These are phyloP conservation scores for Agrypnia vestita DNA, from an alignment of 1,140 invertebrate species.

Conservation along the genomic window DNA sequence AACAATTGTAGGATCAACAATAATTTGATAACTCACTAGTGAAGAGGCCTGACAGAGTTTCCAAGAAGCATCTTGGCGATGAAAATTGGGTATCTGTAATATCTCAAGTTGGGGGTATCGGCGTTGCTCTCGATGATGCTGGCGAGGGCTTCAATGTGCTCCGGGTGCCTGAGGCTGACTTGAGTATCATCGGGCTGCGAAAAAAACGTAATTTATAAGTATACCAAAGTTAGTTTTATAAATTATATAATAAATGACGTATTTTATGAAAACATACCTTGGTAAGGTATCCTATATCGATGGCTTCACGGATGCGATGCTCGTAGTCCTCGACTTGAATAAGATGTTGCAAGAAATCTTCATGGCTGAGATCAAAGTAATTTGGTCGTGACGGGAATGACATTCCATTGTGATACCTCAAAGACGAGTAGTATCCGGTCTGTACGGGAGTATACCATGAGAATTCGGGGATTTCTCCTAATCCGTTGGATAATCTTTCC, in stretches of 20 bases:
- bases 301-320: slow-evolving; percentile 75
- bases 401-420: slow-evolving; percentile 79
- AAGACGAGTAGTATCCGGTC: slow-evolving; percentile 78
- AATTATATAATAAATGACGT: background rate
- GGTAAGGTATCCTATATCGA: slow-evolving; percentile 76
- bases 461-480: slow-evolving; percentile 76
- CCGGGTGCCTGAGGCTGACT: slow-evolving; percentile 70
- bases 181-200: slow-evolving; percentile 66
- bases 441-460: slow-evolving; percentile 73
- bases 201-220: background rate
- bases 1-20: background rate
- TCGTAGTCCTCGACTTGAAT: slow-evolving; percentile 75
- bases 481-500: slow-evolving; percentile 78
- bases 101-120: slow-evolving; percentile 78
- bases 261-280: slow-evolving; percentile 64
- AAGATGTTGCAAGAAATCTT: slow-evolving; percentile 64
- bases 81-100: slow-evolving; percentile 76
- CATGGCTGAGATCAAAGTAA: slow-evolving; percentile 65
- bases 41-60: slow-evolving; percentile 62
- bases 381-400: slow-evolving; percentile 77
- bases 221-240: background rate
- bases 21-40: slow-evolving; percentile 25
- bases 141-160: slow-evolving; percentile 77
- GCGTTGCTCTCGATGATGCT: slow-evolving; percentile 79
- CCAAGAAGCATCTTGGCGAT: slow-evolving; percentile 77